phyloP scores from a whole-genome alignment of 2,113 vertebrate species.

The Aramus guarauna region DNA sequence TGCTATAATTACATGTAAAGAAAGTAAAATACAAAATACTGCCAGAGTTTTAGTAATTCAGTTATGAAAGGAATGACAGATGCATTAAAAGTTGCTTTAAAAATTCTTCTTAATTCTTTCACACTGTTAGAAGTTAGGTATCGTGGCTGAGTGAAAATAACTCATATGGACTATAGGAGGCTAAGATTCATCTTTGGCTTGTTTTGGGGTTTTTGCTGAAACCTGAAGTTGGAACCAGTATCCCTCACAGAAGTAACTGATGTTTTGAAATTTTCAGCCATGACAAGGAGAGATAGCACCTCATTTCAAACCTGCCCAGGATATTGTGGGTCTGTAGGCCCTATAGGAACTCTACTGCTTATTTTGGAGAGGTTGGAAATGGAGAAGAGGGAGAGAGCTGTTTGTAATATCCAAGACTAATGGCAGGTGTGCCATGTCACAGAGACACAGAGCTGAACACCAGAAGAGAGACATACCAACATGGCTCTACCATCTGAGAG shows the following conservation, averaged over 20 bases:
- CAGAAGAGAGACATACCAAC: background rate
- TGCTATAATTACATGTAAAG: background rate
- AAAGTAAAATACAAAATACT: background rate
- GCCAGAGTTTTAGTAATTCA: background rate
- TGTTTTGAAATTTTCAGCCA: background rate
- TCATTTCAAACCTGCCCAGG: background rate
- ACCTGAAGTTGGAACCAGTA: background rate
- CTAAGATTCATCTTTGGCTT: rapidly evolving
- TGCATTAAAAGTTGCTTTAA: background rate
- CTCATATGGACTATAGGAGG: background rate
- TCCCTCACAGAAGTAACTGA: background rate
- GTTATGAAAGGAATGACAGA: background rate
- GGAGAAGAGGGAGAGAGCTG: background rate
- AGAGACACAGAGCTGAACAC: background rate
- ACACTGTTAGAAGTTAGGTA: background rate
- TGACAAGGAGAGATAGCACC: background rate
- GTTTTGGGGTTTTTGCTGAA: background rate
- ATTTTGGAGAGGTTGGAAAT: background rate
- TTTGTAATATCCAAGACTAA: background rate
- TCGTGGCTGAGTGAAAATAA: background rate
- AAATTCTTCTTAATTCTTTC: background rate
- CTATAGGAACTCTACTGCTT: background rate
- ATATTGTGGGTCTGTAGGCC: background rate
- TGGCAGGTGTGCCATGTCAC: rapidly evolving
- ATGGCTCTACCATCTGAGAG: background rate